Conservation (phyloP, 2,797 vertebrate species). For the Gephyroberyx darwinii region DNA sequence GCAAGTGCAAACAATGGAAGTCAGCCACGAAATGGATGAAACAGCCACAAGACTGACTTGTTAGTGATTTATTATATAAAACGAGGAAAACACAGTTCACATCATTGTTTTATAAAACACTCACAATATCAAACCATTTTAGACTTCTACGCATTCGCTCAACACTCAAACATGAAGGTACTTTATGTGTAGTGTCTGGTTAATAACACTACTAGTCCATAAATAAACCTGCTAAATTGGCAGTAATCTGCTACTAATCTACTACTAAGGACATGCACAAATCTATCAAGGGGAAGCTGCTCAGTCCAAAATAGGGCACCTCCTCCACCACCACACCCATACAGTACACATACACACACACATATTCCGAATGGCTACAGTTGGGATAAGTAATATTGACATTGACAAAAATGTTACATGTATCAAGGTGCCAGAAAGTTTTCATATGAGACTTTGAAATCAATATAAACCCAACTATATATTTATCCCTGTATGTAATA, state of each 20-base stretch:
- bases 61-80: constrained; percentile 71
- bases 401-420: not conserved
- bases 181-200: constrained; percentile 40
- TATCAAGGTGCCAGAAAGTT: no score
- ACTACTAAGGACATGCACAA: constrained; percentile 10
- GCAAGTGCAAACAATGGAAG: constrained; percentile 19
- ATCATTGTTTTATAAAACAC: constrained; percentile 40
- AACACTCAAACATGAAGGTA: constrained; percentile 43
- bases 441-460: not conserved
- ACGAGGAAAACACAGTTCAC: constrained; percentile 44
- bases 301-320: not conserved
- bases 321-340: constrained; percentile 11
- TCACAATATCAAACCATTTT: constrained; percentile 15
- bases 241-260: constrained; percentile 35
- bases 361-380: not conserved
- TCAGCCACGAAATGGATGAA: constrained; percentile 5
- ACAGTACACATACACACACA: not conserved
- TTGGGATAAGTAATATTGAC: not conserved
- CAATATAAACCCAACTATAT: no score
- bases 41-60: constrained; percentile 15
- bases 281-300: constrained; percentile 9
- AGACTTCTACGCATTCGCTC: constrained; percentile 31
- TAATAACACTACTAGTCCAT: constrained; percentile 39
- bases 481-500: no score
- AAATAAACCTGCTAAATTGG: constrained; percentile 55